Evolutionary conservation across 1,140 invertebrate species (phyloP), one percentile per base, ranked within the genome.

Genomic region (Cherax quadricarinatus): DNA sequence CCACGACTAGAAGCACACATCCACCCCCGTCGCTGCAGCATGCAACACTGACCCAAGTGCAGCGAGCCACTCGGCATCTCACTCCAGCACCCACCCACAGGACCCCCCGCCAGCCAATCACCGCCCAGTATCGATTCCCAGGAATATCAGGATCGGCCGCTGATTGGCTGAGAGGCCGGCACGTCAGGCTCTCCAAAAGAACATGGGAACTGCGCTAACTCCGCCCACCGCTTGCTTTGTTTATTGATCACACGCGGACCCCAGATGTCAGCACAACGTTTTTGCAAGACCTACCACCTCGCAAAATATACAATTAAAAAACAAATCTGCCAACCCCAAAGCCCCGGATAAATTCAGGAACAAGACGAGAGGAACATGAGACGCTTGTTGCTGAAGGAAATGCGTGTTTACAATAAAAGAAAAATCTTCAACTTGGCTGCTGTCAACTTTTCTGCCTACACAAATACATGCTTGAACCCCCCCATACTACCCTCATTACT

Each of bases 131-230:
- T 84, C 82, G 82, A 84, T 84, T 84, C 82, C 82, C 53, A 53
- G 82, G 24, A 62, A 57, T 84, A 53, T 53, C 62, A 84, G 21
- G 82, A 84, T 12, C 41, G 53, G 51, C 16, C 82, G 53, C 18
- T 84, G 82, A 84, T 84, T 84, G 82, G 82, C 53, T 16, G 30
- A 18, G 5, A 30, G 9, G 53, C n/a, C 53, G 10, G 53, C 53
- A 62, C 57, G 53, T 57, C 62, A 57, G n/a, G 81, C 81, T 24
- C 24, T 49, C 81, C 7, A n/a, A 57, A 82, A 82, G 81, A 82
- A 82, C 82, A 62, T 84, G 82, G 82, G 82, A 21, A 84, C 82
- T 84, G 82, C 82, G 82, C 82, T 84, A 84, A 84, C 82, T 62
- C 82, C 82, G 62, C 82, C 82, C 53, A 57, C 82, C 53, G 82